A percentile compares a stretch with the other conserved stretches of the same genome.
Evolutionary conservation across 2,888 invertebrate genomes (phyloP).

Genomic region (Meandrusa payeni): DNA sequence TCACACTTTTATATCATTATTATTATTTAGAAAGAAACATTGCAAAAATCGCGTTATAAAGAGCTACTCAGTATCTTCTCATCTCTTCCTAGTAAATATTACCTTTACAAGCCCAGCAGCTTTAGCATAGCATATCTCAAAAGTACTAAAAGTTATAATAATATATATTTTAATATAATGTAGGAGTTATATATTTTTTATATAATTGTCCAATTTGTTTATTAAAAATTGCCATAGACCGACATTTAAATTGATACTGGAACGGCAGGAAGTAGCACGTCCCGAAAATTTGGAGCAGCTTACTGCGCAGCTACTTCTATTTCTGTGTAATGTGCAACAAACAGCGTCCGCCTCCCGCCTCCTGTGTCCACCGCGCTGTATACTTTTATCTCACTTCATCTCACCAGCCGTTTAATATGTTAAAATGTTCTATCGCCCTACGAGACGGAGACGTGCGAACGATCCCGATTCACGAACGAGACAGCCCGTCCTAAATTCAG

Average conservation of each 20-base stretch:
- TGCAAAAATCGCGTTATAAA: too few relatives aligned
- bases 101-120: too few relatives aligned
- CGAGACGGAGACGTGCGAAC: constrained; percentile 45
- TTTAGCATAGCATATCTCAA: too few relatives aligned
- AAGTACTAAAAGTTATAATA: too few relatives aligned
- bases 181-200: too few relatives aligned
- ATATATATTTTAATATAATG: too few relatives aligned
- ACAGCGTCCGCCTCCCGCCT: constrained; percentile 59
- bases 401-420: constrained; percentile 32
- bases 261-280: constrained; percentile 55
- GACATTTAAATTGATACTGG: too few relatives aligned
- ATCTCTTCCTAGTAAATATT: too few relatives aligned
- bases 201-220: too few relatives aligned
- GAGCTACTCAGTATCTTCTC: too few relatives aligned
- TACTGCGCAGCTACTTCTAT: constrained; percentile 47
- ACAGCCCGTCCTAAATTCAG: constrained; percentile 58
- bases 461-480: constrained; percentile 52
- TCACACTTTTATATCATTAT: too few relatives aligned
- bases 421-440: constrained; percentile 34
- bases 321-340: constrained; percentile 51
- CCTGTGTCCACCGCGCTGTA: constrained; percentile 33
- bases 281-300: constrained; percentile 59
- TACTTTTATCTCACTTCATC: constrained; percentile 41
- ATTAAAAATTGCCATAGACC: neutral
- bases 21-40: too few relatives aligned